Evolutionary conservation across 2,797 vertebrate species (phyloP).

Genomic region (Echeneis naucrates): DNA sequence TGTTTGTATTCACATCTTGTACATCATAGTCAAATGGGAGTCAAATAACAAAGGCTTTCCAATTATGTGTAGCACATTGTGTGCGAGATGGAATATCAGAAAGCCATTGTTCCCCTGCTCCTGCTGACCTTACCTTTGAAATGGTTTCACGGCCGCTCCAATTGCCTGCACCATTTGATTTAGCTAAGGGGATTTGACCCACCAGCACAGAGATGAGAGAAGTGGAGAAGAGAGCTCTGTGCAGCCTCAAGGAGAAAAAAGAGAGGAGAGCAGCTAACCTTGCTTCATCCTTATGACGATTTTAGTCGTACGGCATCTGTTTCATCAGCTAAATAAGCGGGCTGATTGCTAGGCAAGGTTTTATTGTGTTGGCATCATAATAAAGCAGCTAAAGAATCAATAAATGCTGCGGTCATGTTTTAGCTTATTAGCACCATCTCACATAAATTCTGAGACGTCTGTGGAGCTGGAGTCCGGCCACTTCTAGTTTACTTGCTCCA

Average conservation of each 20-base stretch:
- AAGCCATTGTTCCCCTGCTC: slow-evolving; percentile 81
- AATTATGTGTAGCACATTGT: slow-evolving; percentile 83
- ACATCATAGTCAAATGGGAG: slow-evolving; percentile 86
- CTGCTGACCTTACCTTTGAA: slow-evolving; percentile 83
- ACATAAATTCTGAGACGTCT: slow-evolving; percentile 32
- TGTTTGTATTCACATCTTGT: slow-evolving; percentile 84
- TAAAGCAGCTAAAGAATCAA: slow-evolving; percentile 48
- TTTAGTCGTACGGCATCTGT: slow-evolving; percentile 62
- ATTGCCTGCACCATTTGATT: slow-evolving; percentile 84
- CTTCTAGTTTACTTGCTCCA: slow-evolving; percentile 13
- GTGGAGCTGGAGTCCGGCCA: slow-evolving; percentile 6
- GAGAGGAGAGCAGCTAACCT: slow-evolving; percentile 64
- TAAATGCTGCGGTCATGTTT: slow-evolving; percentile 36
- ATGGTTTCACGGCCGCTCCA: slow-evolving; percentile 79
- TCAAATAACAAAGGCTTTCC: slow-evolving; percentile 86
- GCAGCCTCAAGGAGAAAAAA: slow-evolving; percentile 57
- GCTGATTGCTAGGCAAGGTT: slow-evolving; percentile 47
- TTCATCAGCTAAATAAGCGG: slow-evolving; percentile 56
- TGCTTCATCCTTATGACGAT: slow-evolving; percentile 62
- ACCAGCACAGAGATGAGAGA: slow-evolving; percentile 76
- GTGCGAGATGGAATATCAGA: slow-evolving; percentile 82
- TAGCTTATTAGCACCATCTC: slow-evolving; percentile 29
- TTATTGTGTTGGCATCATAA: slow-evolving; percentile 51
- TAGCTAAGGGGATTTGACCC: slow-evolving; percentile 84
- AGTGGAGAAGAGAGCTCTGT: slow-evolving; percentile 50